phyloP scores from a whole-genome alignment of 2,113 vertebrate genomes.

The Pitta sordida region DNA sequence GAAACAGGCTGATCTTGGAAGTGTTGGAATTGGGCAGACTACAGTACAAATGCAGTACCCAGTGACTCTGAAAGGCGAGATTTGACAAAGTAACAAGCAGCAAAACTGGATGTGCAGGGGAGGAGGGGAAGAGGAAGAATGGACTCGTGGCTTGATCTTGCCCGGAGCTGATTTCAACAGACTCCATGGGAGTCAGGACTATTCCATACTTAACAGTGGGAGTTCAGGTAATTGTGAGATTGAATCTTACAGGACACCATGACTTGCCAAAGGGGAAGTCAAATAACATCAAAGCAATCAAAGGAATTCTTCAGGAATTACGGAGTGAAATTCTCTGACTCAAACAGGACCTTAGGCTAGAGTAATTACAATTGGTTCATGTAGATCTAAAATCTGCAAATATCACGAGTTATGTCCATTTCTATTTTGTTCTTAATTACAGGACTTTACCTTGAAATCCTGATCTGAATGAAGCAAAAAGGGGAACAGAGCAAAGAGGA shows the following conservation, averaged over 20 bases:
- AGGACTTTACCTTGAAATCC: not conserved
- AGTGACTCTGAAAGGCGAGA: not conserved
- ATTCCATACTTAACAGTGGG: not conserved
- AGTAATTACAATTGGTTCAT: not conserved
- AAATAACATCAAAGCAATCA: slow-evolving; percentile 54
- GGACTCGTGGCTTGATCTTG: not conserved
- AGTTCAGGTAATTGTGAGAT: slow-evolving; percentile 46
- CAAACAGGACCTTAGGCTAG: not conserved
- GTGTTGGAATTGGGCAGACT: not conserved
- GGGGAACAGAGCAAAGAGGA: not conserved
- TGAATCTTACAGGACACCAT: slow-evolving; percentile 9
- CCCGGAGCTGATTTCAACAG: slow-evolving; percentile 27
- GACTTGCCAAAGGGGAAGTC: slow-evolving; percentile 32
- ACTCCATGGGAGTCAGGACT: slow-evolving; percentile 22
- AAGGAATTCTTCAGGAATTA: slow-evolving; percentile 42
- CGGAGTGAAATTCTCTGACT: not conserved
- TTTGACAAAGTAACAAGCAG: not conserved
- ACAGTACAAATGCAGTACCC: not conserved
- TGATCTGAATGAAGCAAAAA: not conserved
- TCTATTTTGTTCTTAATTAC: not conserved
- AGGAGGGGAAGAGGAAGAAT: not conserved
- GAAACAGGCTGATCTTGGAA: not conserved
- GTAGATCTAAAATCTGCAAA: not conserved
- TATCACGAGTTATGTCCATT: not conserved
- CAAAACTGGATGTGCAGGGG: slow-evolving; percentile 7